Base-by-base conservation (phyloP, 1,140 invertebrate species). In the Zaprionus africanus region DNA sequence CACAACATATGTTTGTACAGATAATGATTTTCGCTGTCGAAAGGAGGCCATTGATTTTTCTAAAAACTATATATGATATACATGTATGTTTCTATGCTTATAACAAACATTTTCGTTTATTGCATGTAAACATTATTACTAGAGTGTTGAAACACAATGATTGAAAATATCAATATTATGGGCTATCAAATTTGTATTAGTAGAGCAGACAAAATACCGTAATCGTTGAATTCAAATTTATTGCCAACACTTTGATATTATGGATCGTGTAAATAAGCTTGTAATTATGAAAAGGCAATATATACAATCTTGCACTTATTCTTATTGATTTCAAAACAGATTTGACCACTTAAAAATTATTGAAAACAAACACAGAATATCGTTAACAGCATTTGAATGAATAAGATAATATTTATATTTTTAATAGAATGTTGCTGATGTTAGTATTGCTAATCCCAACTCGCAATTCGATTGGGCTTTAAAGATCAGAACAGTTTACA, bases 111-210 rank as follows among this genome's bases (percentile, higher is more conserved):
- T 4, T 24, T 4, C 5, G 1, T 51, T 22, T 51, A 4, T 24
- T 22, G 12, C 13, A 51, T 51, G 46, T 51, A 51, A 51, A 51
- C 12, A 51, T 13, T 49, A 49, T 12, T 49, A 51, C 46, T 19
- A 24, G 19, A 19, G 13, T 51, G 13, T 24, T 19, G 12, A 51
- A 51, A 51, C 19, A 24, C 3, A 24, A 24, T 5, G 19, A 6
- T 51, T 51, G 17, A 51, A 51, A 24, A 51, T 51, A 51, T 51
- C 12, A 22, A 22, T 51, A 17, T 51, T 51, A 51, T 51, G 46
- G 12, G 46, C 46, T 24, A 51, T 51, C 46, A 51, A 51, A 24
- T 51, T 51, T 51, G 24, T 24, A 19, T 19, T 51, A 24, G 19
- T 46, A n/a, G 41, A 46, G 7, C 41, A 7, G n/a, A 17, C n/a